A percentile compares a stretch with the other conserved stretches of the same genome.
Conservation (phyloP, 2,113 vertebrate species). For the Lichenostomus cassidix region DNA sequence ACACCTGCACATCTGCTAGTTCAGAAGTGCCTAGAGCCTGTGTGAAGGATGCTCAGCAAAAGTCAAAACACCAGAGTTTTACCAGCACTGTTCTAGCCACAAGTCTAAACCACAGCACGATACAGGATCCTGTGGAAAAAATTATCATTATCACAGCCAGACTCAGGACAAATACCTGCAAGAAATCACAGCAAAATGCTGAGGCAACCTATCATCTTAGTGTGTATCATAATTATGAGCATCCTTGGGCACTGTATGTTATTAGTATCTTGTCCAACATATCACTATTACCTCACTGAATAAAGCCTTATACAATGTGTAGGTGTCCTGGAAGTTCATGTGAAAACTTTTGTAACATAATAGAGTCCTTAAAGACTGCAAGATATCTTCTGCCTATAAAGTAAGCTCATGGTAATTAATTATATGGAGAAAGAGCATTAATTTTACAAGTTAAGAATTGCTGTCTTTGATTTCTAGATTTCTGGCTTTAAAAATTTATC, state of each 20-base stretch:
- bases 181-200: neutral
- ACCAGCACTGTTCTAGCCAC: neutral
- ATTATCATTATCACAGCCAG: neutral
- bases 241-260: neutral
- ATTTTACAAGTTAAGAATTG: neutral
- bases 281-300: neutral
- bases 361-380: neutral
- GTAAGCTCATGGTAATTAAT: neutral
- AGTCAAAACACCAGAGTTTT: neutral
- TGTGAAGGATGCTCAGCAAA: neutral
- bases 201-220: neutral
- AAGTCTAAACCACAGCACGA: neutral
- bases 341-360: neutral
- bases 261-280: neutral
- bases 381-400: neutral
- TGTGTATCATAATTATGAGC: neutral
- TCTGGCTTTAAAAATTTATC: neutral
- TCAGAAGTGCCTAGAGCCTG: neutral
- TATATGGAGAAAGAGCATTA: neutral
- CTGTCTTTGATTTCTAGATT: neutral
- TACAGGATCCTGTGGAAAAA: neutral
- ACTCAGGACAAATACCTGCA: neutral
- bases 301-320: neutral
- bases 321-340: neutral
- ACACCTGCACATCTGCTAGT: neutral